A percentile compares a stretch with the other conserved stretches of the same genome.
Evolutionary conservation across 2,888 invertebrate species (phyloP).

Genomic region (Tridacna crocea): DNA sequence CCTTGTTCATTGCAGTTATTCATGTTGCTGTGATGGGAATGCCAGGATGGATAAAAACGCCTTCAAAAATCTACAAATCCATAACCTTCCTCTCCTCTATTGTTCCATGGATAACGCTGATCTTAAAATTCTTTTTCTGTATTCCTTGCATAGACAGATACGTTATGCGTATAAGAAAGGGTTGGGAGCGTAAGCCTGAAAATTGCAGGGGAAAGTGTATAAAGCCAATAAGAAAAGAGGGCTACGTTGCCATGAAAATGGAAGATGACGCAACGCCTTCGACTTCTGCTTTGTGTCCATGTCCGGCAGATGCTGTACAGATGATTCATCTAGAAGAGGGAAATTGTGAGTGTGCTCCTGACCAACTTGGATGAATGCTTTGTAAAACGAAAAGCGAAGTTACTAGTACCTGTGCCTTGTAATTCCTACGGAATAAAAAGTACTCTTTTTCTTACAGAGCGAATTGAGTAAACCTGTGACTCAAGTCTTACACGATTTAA

Average conservation of each 20-base stretch:
- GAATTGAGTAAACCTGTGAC: not conserved
- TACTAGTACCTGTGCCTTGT: not conserved
- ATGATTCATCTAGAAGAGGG: slow-evolving; percentile 38
- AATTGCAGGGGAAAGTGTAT: slow-evolving; percentile 58
- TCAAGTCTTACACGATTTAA: not conserved
- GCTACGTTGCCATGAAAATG: slow-evolving; percentile 45
- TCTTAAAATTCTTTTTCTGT: slow-evolving; percentile 65
- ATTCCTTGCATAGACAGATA: slow-evolving; percentile 68
- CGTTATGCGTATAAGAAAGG: slow-evolving; percentile 70
- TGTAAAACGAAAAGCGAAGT: not conserved
- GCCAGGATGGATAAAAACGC: slow-evolving; percentile 72
- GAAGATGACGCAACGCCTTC: slow-evolving; percentile 18
- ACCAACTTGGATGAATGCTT: not conserved
- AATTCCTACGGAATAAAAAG: not conserved
- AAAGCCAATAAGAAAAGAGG: slow-evolving; percentile 25
- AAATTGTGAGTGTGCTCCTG: slow-evolving; percentile 34
- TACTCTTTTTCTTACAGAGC: not conserved
- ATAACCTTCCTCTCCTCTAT: slow-evolving; percentile 74
- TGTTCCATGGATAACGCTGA: slow-evolving; percentile 69
- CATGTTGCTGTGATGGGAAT: slow-evolving; percentile 75
- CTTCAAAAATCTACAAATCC: slow-evolving; percentile 60
- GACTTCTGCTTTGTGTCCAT: slow-evolving; percentile 31
- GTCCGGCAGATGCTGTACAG: slow-evolving; percentile 41
- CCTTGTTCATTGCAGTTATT: slow-evolving; percentile 66
- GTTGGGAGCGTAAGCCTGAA: slow-evolving; percentile 70